These are phyloP conservation scores for Mythimna ferrago DNA, from an alignment of 2,888 invertebrate genomes.

Conservation along the genomic window DNA sequence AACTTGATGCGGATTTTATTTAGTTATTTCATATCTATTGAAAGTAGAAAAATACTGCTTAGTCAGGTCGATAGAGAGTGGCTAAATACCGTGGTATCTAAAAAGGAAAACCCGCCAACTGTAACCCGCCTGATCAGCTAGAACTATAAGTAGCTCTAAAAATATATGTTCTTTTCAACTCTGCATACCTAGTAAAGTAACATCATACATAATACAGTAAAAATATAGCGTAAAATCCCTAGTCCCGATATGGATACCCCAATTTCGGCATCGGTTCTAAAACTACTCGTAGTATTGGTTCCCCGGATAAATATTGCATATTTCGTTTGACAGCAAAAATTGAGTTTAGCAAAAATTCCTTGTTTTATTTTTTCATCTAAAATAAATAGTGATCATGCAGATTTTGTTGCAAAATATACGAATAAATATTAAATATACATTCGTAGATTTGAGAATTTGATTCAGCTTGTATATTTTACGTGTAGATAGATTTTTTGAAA, in stretches of 20 bases:
- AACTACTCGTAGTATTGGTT: constrained; percentile 41
- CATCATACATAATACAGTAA: not conserved
- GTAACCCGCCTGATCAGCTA: too few species aligned
- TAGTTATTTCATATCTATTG: too few species aligned
- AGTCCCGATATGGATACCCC: constrained; percentile 6
- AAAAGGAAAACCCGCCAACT: too few species aligned
- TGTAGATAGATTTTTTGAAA: not conserved
- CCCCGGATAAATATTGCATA: constrained; percentile 37
- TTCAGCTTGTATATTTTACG: not conserved
- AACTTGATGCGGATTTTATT: too few species aligned
- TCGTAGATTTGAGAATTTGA: constrained; percentile 19
- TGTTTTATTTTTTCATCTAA: constrained; percentile 29
- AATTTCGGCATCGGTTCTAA: constrained; percentile 13
- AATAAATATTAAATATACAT: not conserved
- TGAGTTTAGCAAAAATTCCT: constrained; percentile 20
- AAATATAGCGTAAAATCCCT: constrained; percentile 4
- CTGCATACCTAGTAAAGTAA: not conserved
- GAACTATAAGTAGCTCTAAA: not conserved
- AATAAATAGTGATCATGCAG: constrained; percentile 25
- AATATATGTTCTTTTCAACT: not conserved
- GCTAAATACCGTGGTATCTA: too few species aligned
- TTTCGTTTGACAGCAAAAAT: constrained; percentile 36
- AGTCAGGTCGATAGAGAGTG: too few species aligned
- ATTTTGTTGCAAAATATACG: constrained; percentile 11
- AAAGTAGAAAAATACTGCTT: too few species aligned